Conservation (phyloP, 2,888 invertebrate genomes). For the Troides aeacus region DNA sequence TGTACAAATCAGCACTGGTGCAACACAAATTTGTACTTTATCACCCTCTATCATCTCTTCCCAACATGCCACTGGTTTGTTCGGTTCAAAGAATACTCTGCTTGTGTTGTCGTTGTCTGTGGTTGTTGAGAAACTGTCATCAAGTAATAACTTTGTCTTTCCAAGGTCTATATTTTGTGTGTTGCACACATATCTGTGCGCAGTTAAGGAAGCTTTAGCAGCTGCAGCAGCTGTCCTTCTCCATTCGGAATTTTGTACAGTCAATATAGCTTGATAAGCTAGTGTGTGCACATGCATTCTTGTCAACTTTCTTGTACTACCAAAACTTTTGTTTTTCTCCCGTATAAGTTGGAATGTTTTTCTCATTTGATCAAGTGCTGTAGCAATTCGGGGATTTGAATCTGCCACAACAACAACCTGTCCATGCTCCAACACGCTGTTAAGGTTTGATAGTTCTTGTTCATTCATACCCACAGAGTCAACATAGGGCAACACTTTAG, state of each 20-base stretch:
- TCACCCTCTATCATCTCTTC: constrained; percentile 79
- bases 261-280: constrained; percentile 92
- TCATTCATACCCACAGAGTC: constrained; percentile 95
- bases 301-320: constrained; percentile 81
- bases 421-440: constrained; percentile 84
- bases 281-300: constrained; percentile 92
- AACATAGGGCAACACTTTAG: constrained; percentile 85
- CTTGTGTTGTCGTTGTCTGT: constrained; percentile 71
- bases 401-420: constrained; percentile 87
- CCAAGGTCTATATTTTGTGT: constrained; percentile 78
- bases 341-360: constrained; percentile 81
- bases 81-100: constrained; percentile 83
- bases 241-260: constrained; percentile 85
- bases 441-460: constrained; percentile 89
- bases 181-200: constrained; percentile 90
- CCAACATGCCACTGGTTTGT: constrained; percentile 91
- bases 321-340: constrained; percentile 58
- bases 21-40: constrained; percentile 86
- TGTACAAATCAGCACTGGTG: constrained; percentile 91
- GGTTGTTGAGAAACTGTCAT: constrained; percentile 90
- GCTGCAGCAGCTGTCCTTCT: constrained; percentile 88
- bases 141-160: constrained; percentile 83
- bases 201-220: constrained; percentile 90
- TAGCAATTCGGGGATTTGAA: constrained; percentile 88
- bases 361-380: constrained; percentile 90